Evolutionary conservation across 2,113 vertebrate species (phyloP).

Genomic region (Neotragus pygmaeus): DNA sequence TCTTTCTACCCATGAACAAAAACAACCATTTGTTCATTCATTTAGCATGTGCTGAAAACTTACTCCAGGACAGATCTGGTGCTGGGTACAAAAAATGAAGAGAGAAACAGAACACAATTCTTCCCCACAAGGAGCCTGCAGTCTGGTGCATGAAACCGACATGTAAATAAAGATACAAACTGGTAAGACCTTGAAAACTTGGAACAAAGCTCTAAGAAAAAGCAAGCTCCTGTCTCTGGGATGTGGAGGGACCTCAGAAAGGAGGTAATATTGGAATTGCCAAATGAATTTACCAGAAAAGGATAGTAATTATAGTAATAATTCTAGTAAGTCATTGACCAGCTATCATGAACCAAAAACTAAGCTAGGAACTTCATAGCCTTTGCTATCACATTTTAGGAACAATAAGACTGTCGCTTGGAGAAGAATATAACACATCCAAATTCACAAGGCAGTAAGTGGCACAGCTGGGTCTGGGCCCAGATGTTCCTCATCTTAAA

Average conservation of each 20-base stretch:
- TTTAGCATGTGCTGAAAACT: not conserved
- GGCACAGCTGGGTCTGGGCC: not conserved
- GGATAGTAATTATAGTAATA: not conserved
- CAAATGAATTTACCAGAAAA: not conserved
- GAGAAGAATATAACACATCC: not conserved
- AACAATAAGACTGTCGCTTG: not conserved
- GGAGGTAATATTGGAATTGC: not conserved
- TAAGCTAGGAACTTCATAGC: not conserved
- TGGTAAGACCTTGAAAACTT: not conserved
- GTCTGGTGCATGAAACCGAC: not conserved
- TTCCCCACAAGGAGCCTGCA: not conserved
- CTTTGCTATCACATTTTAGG: not conserved
- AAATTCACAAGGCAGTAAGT: not conserved
- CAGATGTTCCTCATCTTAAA: not conserved
- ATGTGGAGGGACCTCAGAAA: not conserved
- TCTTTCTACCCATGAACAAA: slow-evolving; percentile 52
- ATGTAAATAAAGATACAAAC: not conserved
- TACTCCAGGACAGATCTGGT: not conserved
- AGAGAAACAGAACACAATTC: not conserved
- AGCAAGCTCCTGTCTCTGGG: not conserved
- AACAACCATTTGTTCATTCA: slow-evolving; percentile 61
- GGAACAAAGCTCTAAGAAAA: not conserved
- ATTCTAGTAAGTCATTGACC: not conserved
- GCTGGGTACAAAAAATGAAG: not conserved
- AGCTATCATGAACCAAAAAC: not conserved